Percentiles rank a stretch among this genome's conserved stretches.
Conservation (phyloP, 1,140 invertebrate genomes). For the Drosophila mojavensis region DNA sequence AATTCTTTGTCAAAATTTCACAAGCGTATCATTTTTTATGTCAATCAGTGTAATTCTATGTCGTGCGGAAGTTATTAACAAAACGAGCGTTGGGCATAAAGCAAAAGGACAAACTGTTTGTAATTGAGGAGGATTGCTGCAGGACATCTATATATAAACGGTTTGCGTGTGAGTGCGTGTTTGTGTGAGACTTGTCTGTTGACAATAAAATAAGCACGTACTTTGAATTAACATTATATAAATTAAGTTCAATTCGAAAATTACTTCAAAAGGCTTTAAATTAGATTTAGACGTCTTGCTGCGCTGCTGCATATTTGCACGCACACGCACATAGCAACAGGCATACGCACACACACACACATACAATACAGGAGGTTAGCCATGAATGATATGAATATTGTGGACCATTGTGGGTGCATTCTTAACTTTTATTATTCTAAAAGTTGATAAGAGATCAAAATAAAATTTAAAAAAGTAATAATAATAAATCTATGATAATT, state of each 20-base stretch:
- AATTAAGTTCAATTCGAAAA: slow-evolving; percentile 52
- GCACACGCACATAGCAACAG: slow-evolving; percentile 31
- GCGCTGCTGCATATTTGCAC: slow-evolving; percentile 63
- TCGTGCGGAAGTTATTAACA: slow-evolving; percentile 72
- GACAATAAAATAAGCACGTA: slow-evolving; percentile 33
- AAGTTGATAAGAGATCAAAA: neutral
- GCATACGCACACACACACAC: neutral
- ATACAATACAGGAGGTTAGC: neutral
- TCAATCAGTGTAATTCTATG: slow-evolving; percentile 55
- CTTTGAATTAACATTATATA: slow-evolving; percentile 25
- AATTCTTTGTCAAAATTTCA: neutral
- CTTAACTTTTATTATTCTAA: neutral
- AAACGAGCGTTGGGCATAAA: slow-evolving; percentile 40
- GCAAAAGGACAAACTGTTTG: slow-evolving; percentile 33
- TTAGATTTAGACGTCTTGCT: slow-evolving; percentile 16
- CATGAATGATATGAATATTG: slow-evolving; percentile 1
- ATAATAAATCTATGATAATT: too few relatives aligned
- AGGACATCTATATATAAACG: slow-evolving; percentile 17
- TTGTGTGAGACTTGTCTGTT: slow-evolving; percentile 2
- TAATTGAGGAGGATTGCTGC: slow-evolving; percentile 4
- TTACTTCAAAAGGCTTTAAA: slow-evolving; percentile 26
- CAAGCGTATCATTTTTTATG: neutral
- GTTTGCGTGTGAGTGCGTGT: neutral
- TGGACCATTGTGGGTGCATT: neutral
- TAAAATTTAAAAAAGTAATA: too few relatives aligned